A percentile compares a stretch with the other conserved stretches of the same genome.
Evolutionary conservation across 2,797 vertebrate species (phyloP).

Genomic region (Todus mexicanus): DNA sequence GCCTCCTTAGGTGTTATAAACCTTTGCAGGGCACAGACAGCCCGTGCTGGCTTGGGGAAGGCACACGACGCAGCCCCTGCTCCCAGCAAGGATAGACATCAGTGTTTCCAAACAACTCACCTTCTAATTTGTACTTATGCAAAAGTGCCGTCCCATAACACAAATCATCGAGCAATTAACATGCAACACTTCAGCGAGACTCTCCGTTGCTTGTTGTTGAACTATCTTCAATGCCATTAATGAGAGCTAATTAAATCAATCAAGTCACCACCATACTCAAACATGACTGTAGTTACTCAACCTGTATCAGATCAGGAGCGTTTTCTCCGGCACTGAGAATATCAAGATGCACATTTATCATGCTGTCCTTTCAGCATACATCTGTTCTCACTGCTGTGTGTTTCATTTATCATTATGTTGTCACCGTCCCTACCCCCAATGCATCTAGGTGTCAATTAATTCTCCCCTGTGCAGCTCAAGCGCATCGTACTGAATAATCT

Average conservation of each 20-base stretch:
- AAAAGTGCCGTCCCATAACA: conserved; percentile 18
- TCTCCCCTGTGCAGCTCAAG: neutral
- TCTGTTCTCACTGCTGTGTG: conserved; percentile 18
- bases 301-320: neutral
- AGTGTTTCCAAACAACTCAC: conserved; percentile 55
- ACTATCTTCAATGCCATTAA: conserved; percentile 33
- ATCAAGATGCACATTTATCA: conserved; percentile 33
- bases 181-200: conserved; percentile 22
- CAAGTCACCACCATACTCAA: conserved; percentile 2
- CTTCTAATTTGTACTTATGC: conserved; percentile 34
- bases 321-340: conserved; percentile 33
- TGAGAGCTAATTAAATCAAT: conserved; percentile 70
- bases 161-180: conserved; percentile 57
- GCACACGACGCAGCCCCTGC: neutral
- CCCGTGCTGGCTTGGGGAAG: neutral
- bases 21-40: neutral
- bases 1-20: neutral
- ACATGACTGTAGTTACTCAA: neutral
- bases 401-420: conserved; percentile 51
- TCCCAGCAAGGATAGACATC: neutral
- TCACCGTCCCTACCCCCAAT: neutral
- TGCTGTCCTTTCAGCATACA: conserved; percentile 28
- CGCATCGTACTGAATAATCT: neutral
- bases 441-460: conserved; percentile 13
- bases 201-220: conserved; percentile 47